Evolutionary conservation across 2,888 invertebrate genomes (phyloP).

Genomic region (Oxyteleia sp.): DNA sequence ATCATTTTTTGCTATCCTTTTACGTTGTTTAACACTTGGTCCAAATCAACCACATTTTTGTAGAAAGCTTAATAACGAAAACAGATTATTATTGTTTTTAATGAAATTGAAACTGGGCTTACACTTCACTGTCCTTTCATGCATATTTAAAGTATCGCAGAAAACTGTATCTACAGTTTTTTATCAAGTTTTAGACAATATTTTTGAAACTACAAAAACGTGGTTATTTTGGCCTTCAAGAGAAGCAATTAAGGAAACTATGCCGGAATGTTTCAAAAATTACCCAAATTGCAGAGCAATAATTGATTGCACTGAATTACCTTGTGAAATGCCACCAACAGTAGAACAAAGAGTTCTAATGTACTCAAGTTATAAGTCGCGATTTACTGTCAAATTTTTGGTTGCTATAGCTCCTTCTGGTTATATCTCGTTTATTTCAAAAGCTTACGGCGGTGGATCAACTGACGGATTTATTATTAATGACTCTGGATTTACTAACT

Average conservation of each 20-base stretch:
- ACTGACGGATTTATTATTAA: slow-evolving; percentile 74
- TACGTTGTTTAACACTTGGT: background rate
- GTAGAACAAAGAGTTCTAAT: slow-evolving; percentile 67
- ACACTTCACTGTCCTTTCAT: too few relatives aligned
- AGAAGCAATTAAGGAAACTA: too few relatives aligned
- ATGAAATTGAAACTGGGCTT: too few relatives aligned
- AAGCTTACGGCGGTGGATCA: slow-evolving; percentile 74
- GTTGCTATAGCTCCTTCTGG: slow-evolving; percentile 74
- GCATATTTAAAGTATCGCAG: too few relatives aligned
- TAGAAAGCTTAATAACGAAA: too few relatives aligned
- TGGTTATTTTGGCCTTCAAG: too few relatives aligned
- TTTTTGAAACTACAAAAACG: too few relatives aligned
- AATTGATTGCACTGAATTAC: slow-evolving; percentile 70
- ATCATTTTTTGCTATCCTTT: background rate
- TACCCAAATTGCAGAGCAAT: slow-evolving; percentile 68
- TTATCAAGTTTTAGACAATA: too few relatives aligned
- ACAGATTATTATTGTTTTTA: too few relatives aligned
- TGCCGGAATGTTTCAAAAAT: too few relatives aligned
- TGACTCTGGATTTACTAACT: slow-evolving; percentile 74
- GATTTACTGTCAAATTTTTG: slow-evolving; percentile 72
- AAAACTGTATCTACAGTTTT: too few relatives aligned
- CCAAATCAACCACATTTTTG: slow-evolving; percentile 8
- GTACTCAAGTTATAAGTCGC: slow-evolving; percentile 73
- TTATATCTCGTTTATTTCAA: slow-evolving; percentile 74
- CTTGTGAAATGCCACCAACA: slow-evolving; percentile 58